Conservation (phyloP, 2,888 invertebrate genomes). For the Diogma glabrata region DNA sequence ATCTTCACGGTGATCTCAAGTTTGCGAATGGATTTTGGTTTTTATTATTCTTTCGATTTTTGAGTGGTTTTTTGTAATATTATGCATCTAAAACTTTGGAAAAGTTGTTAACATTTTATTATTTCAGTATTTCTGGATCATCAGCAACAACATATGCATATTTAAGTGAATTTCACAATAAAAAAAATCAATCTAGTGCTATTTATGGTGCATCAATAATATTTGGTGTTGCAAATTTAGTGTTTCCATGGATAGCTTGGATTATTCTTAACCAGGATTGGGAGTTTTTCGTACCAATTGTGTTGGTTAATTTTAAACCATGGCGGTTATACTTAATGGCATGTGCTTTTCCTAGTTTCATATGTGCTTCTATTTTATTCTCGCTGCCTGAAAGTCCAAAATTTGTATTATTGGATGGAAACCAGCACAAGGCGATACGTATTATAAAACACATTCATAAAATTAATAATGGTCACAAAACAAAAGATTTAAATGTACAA, state of each 20-base stretch:
- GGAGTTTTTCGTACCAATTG: conserved; percentile 24
- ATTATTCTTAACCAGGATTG: conserved; percentile 29
- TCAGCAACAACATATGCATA: conserved; percentile 42
- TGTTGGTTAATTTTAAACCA: conserved; percentile 28
- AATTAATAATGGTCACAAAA: too few relatives aligned
- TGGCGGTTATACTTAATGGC: conserved; percentile 32
- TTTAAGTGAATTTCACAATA: conserved; percentile 41
- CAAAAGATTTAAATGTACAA: too few relatives aligned
- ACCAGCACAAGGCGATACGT: conserved; percentile 25
- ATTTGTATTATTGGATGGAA: conserved; percentile 26
- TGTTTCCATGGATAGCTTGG: conserved; percentile 31
- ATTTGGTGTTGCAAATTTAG: conserved; percentile 28
- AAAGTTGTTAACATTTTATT: too few relatives aligned
- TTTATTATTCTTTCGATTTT: conserved; percentile 38
- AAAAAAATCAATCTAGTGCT: conserved; percentile 36
- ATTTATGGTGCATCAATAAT: conserved; percentile 31
- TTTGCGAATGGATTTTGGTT: conserved; percentile 37
- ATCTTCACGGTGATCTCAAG: conserved; percentile 39
- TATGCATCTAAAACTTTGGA: too few relatives aligned
- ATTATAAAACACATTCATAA: too few relatives aligned
- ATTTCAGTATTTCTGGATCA: conserved; percentile 37
- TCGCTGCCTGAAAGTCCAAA: conserved; percentile 33
- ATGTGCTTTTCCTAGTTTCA: conserved; percentile 28
- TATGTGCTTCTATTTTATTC: conserved; percentile 26
- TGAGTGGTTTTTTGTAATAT: conserved; percentile 45